Conservation (phyloP, 2,797 vertebrate genomes). For the Tapera naevia region DNA sequence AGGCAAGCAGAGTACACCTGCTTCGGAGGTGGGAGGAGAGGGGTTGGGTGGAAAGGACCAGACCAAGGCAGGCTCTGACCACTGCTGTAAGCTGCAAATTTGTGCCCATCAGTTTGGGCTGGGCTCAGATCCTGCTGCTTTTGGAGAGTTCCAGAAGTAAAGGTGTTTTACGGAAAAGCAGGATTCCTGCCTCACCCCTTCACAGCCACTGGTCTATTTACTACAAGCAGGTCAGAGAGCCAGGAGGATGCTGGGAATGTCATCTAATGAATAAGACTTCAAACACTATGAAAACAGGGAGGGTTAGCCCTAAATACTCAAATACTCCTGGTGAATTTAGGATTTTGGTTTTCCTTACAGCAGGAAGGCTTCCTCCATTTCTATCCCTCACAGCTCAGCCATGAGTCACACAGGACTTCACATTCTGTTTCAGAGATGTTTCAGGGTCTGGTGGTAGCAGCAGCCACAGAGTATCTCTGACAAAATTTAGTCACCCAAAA, state of each 20-base stretch:
- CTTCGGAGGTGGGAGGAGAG: not conserved
- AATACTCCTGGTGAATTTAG: not conserved
- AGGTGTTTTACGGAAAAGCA: not conserved
- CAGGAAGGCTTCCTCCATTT: not conserved
- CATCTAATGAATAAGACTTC: not conserved
- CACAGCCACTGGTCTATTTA: not conserved
- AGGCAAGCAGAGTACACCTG: not conserved
- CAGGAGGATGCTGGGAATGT: not conserved
- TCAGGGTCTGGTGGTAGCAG: not conserved
- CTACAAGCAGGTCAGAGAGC: not conserved
- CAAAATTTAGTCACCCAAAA: not conserved
- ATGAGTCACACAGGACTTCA: not conserved
- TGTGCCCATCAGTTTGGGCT: not conserved
- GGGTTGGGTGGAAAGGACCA: not conserved
- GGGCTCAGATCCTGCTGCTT: conserved; percentile 14
- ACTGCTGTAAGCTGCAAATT: not conserved
- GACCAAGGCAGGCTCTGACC: not conserved
- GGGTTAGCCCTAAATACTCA: not conserved
- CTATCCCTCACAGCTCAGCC: not conserved
- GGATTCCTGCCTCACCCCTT: not conserved
- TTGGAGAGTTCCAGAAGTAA: not conserved
- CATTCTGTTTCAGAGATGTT: not conserved
- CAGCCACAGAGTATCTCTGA: not conserved
- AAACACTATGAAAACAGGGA: not conserved
- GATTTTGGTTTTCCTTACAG: not conserved